Conservation (phyloP, 2,888 invertebrate genomes). For the Galerucella nymphaeae region DNA sequence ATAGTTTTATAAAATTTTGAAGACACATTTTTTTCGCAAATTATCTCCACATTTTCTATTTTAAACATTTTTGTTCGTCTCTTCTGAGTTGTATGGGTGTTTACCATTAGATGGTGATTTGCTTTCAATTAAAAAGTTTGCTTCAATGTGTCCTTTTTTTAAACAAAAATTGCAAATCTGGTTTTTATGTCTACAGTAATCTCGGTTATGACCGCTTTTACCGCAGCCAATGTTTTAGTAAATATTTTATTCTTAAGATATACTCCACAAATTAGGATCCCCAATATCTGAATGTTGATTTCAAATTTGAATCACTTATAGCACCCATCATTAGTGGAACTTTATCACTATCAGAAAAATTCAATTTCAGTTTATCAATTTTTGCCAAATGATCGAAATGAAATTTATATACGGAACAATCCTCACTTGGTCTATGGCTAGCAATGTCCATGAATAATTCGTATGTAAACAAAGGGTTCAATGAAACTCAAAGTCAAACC, state of each 20-base stretch:
- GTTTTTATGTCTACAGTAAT: too few relatives aligned
- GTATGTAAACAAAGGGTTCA: too few relatives aligned
- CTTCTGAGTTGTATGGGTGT: not conserved
- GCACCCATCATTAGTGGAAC: too few relatives aligned
- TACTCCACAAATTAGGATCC: conserved; percentile 4
- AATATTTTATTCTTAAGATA: conserved; percentile 12
- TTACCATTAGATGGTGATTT: not conserved
- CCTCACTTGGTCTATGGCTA: conserved; percentile 19
- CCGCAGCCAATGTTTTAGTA: not conserved
- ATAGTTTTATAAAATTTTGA: too few relatives aligned
- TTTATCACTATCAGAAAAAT: conserved; percentile 11
- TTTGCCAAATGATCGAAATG: conserved; percentile 25
- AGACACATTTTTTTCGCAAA: too few relatives aligned
- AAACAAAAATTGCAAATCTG: not conserved
- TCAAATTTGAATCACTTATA: not conserved
- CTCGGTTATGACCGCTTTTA: not conserved
- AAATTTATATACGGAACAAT: conserved; percentile 18
- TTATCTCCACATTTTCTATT: too few relatives aligned
- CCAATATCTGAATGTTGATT: conserved; percentile 16
- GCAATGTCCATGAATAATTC: not conserved
- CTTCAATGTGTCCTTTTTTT: not conserved
- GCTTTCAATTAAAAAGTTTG: not conserved
- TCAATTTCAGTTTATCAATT: conserved; percentile 16
- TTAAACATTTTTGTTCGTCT: too few relatives aligned
- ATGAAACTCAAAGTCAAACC: too few relatives aligned